Conservation (phyloP, 2,113 vertebrate species). For the Cyprinodon tularosa region DNA sequence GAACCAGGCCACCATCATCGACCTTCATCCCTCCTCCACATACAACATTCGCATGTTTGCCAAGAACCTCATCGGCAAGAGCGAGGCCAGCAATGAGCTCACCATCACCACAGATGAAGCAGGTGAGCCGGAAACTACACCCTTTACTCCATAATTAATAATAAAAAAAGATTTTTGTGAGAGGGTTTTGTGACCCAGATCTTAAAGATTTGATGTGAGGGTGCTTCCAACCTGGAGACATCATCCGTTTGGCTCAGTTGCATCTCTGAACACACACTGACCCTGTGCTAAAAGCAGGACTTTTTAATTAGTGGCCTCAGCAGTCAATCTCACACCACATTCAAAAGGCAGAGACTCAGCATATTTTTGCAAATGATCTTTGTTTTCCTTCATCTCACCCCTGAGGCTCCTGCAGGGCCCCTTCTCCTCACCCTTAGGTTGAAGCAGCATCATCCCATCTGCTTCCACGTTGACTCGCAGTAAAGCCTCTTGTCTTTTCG, state of each 20-base stretch:
- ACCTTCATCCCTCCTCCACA: constrained; percentile 96
- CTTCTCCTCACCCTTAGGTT: constrained; percentile 3
- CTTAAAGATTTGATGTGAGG: constrained; percentile 16
- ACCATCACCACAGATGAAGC: constrained; percentile 98
- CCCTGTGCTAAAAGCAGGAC: constrained; percentile 69
- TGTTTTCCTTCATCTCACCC: constrained; percentile 3
- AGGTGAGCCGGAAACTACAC: constrained; percentile 74
- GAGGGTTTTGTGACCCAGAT: constrained; percentile 17
- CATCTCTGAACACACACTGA: constrained; percentile 76
- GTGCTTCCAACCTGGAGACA: constrained; percentile 56
- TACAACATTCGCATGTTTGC: constrained; percentile 99
- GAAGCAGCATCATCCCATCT: constrained; percentile 3
- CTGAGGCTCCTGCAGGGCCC: constrained; percentile 6
- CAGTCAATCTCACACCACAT: constrained; percentile 72
- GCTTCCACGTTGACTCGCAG: background rate
- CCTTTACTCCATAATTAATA: background rate
- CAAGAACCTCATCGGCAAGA: constrained; percentile 98
- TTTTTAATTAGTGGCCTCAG: constrained; percentile 73
- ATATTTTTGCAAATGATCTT: constrained; percentile 47
- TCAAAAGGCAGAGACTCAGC: constrained; percentile 58
- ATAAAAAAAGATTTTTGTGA: no score
- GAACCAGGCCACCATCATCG: constrained; percentile 99
- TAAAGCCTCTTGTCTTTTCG: background rate
- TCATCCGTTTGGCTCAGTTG: constrained; percentile 61
- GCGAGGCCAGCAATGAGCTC: constrained; percentile 98